Conservation (phyloP, 1,140 invertebrate species). For the Saxidomus purpurata region DNA sequence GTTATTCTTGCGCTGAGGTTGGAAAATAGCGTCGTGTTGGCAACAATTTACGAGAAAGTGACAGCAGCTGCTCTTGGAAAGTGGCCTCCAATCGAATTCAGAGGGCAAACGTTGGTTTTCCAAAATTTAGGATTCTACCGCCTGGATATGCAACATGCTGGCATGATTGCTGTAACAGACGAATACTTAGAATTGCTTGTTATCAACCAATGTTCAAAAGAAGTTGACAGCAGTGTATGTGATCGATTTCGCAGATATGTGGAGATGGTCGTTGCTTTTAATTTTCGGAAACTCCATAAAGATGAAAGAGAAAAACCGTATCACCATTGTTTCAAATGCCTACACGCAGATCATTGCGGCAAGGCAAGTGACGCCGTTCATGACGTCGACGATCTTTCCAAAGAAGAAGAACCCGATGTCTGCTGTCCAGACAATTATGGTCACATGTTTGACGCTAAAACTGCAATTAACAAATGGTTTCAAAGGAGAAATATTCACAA, state of each 20-base stretch:
- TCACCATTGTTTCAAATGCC: background rate
- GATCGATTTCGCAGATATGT: background rate
- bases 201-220: background rate
- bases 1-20: background rate
- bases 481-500: too few relatives aligned
- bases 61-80: constrained; percentile 5
- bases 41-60: background rate
- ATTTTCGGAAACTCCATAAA: background rate
- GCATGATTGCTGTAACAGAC: background rate
- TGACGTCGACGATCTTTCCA: background rate
- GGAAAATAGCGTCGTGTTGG: background rate
- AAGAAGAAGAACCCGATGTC: too few relatives aligned
- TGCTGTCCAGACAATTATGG: background rate
- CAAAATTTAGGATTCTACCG: background rate
- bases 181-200: background rate
- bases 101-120: background rate
- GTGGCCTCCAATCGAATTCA: background rate
- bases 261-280: background rate
- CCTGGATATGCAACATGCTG: background rate
- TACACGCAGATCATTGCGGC: background rate
- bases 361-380: background rate
- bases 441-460: background rate
- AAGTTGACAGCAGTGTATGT: background rate
- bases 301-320: background rate
- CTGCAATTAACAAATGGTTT: background rate